Evolutionary conservation across 2,888 invertebrate species (phyloP).

Genomic region (Nymphalis urticae): DNA sequence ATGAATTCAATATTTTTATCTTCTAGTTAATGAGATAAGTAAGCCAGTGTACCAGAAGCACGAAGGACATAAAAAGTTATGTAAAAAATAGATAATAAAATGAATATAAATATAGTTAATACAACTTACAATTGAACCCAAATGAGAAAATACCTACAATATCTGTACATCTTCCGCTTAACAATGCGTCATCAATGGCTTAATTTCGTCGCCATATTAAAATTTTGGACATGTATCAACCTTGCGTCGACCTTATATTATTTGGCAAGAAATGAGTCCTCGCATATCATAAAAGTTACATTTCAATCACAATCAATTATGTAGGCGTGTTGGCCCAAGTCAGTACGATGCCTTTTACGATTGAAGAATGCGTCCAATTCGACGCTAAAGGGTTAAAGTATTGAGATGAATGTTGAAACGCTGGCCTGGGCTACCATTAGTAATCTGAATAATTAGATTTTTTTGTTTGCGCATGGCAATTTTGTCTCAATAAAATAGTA

Average conservation of each 20-base stretch:
- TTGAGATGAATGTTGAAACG: constrained; percentile 2
- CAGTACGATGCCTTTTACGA: constrained; percentile 1
- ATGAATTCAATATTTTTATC: too few relatives aligned
- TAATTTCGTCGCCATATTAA: not conserved
- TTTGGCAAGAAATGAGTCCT: constrained; percentile 18
- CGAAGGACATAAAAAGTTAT: too few relatives aligned
- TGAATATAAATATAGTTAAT: too few relatives aligned
- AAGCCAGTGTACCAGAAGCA: too few relatives aligned
- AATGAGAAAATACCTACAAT: too few relatives aligned
- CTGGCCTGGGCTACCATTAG: not conserved
- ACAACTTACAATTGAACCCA: too few relatives aligned
- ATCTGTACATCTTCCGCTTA: not conserved
- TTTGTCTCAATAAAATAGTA: too few relatives aligned
- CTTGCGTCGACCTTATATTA: constrained; percentile 27
- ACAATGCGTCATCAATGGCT: constrained; percentile 1
- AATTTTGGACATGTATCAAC: constrained; percentile 5
- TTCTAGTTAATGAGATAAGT: too few relatives aligned
- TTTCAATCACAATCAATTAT: constrained; percentile 16
- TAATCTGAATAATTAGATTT: not conserved
- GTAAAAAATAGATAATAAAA: too few relatives aligned
- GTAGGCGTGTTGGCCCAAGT: constrained; percentile 12
- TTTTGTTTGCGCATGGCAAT: too few relatives aligned
- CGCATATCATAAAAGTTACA: constrained; percentile 9
- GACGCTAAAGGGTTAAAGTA: constrained; percentile 8
- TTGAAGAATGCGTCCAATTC: constrained; percentile 8